phyloP scores from a whole-genome alignment of 2,888 invertebrate species.

The Drepana falcataria region DNA sequence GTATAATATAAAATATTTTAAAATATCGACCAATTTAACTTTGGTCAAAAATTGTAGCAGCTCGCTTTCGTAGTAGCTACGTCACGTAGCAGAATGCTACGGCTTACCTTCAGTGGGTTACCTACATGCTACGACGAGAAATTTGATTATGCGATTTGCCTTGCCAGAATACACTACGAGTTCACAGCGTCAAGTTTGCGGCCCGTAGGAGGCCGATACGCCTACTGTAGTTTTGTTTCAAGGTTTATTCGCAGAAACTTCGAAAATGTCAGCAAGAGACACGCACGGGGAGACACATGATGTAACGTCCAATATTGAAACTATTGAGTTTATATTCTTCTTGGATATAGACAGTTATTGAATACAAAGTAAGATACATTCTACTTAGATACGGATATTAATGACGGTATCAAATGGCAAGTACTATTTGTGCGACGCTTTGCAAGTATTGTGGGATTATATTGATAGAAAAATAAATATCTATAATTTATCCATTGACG shows the following conservation, averaged over 20 bases:
- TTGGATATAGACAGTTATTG: too few species aligned
- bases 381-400: background rate
- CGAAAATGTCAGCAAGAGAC: background rate
- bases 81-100: background rate
- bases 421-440: conserved; percentile 17
- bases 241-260: background rate
- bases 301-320: background rate
- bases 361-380: too few species aligned
- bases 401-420: conserved; percentile 10
- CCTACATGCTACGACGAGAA: background rate
- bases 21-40: too few species aligned
- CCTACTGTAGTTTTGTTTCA: background rate
- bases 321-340: too few species aligned
- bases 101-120: background rate
- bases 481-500: conserved; percentile 12
- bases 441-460: conserved; percentile 12
- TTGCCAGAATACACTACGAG: background rate
- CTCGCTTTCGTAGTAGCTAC: background rate
- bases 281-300: conserved; percentile 4
- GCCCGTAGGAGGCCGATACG: background rate
- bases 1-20: too few species aligned
- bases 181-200: background rate
- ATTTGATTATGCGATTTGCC: background rate
- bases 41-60: too few species aligned
- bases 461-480: conserved; percentile 14